Conservation (phyloP, 2,888 invertebrate genomes). For the Oxyteleia sp. region DNA sequence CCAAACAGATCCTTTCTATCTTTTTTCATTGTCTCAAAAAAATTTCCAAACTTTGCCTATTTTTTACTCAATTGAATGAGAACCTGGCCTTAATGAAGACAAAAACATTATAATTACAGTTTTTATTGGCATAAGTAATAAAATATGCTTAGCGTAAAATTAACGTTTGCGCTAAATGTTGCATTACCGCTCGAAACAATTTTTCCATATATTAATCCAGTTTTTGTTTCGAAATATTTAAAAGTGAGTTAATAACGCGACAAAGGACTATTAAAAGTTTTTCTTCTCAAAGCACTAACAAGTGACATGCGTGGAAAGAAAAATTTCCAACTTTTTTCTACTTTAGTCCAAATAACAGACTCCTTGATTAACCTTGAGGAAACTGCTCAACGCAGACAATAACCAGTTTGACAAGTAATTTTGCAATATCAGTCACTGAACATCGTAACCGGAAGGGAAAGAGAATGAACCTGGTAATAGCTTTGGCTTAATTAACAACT, state of each 20-base stretch:
- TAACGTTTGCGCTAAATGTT: no score
- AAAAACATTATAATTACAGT: no score
- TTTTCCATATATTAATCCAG: no score
- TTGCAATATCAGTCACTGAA: conserved; percentile 46
- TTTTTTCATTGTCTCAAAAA: no score
- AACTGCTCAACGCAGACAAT: conserved; percentile 55
- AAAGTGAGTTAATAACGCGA: neutral
- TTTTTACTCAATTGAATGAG: no score
- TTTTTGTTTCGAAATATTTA: no score
- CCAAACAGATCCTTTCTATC: no score
- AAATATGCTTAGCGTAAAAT: no score
- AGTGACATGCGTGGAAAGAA: neutral
- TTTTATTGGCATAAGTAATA: no score
- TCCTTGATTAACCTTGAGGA: conserved; percentile 61
- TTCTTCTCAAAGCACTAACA: neutral
- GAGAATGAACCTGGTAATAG: conserved; percentile 12
- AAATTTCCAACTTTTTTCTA: neutral
- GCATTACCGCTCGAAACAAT: no score
- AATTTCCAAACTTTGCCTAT: no score
- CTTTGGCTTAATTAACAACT: conserved; percentile 19
- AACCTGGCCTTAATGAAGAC: no score
- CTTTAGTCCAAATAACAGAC: conserved; percentile 56
- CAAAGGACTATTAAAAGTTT: neutral
- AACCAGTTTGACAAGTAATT: conserved; percentile 69
- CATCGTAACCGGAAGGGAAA: conserved; percentile 51